Evolutionary conservation across 1,140 invertebrate genomes (phyloP), one percentile per base, ranked within the genome.

Genomic region (Papilio polyxenes): DNA sequence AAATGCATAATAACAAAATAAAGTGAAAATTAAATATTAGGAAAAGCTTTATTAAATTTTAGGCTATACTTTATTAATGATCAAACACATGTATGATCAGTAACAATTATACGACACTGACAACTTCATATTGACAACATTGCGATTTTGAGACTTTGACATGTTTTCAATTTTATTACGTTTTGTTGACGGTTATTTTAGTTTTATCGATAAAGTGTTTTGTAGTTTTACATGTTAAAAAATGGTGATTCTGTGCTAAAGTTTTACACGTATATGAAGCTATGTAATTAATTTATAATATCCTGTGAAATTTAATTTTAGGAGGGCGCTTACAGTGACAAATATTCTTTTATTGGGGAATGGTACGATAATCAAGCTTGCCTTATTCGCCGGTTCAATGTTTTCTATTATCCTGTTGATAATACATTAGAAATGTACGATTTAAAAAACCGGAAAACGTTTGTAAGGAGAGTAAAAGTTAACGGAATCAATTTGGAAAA

Each of bases 351-450:
- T 94, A 95, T 96, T 83, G 96, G 96, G 23, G 97, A 98, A 93
- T 98, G 98, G 98, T 97, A 96, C 88, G 97, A 98, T 87, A 95
- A 96, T 85, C 95, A 97, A 86, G 96, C 97, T 1, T 96, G 95
- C 75, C 92, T 97, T 5, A 93, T 96, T 23, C 96, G 96, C 85
- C 96, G 96, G 83, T 98, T 97, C 91, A 95, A 96, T 88, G 92
- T 98, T 75, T 96, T 96, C 86, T 98, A 96, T 92, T 98, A 96
- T 95, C 95, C 96, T 20, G 94, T 92, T 49, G 97, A 98, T 90
- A 96, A 96, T 82, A 96, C 97, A 11, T 94, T 98, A 56, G 97
- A 98, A 95, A 92, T 98, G 97, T 98, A 95, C 94, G 98, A 98
- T 90, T 89, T 97, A 72, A 97, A 97, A 87, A 97, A 95, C 82